Percentiles rank a stretch among this genome's conserved stretches.
Evolutionary conservation across 2,888 invertebrate genomes (phyloP).

Genomic region (Imbricaverruca yamaguchii): DNA sequence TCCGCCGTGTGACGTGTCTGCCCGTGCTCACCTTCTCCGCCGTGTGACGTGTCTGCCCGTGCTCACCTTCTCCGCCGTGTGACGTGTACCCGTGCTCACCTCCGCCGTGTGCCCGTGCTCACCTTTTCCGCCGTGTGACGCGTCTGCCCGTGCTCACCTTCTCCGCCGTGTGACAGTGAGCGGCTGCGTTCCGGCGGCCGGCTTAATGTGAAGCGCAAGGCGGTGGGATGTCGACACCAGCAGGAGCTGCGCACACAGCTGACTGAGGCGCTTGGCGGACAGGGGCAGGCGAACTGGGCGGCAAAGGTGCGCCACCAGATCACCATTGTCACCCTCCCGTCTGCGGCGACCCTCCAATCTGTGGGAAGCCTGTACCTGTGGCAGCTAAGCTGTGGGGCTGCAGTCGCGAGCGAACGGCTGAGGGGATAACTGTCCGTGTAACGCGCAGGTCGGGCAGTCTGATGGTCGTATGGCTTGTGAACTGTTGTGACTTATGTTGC

Average conservation of each 20-base stretch:
- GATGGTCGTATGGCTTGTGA: too few relatives aligned
- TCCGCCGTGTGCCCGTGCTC: not conserved
- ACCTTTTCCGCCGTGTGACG: too few relatives aligned
- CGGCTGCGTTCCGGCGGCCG: constrained; percentile 1
- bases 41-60: not conserved
- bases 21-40: too few relatives aligned
- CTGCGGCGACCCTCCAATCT: too few relatives aligned
- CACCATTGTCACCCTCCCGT: too few relatives aligned
- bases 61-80: not conserved
- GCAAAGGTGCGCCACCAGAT: not conserved
- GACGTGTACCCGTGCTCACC: not conserved
- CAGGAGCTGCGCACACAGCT: not conserved
- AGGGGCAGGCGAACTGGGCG: constrained; percentile 21
- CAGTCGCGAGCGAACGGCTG: too few relatives aligned
- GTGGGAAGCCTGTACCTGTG: not conserved
- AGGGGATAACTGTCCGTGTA: too few relatives aligned
- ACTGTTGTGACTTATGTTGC: too few relatives aligned
- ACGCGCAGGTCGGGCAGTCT: too few relatives aligned
- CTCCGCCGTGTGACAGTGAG: not conserved
- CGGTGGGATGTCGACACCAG: constrained; percentile 10
- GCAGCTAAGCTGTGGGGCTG: not conserved
- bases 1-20: too few relatives aligned
- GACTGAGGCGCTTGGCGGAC: constrained; percentile 32
- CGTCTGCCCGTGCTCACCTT: too few relatives aligned
- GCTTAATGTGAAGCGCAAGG: constrained; percentile 23